phyloP scores from a whole-genome alignment of 2,797 vertebrate genomes.

The Austrolebias charrua region DNA sequence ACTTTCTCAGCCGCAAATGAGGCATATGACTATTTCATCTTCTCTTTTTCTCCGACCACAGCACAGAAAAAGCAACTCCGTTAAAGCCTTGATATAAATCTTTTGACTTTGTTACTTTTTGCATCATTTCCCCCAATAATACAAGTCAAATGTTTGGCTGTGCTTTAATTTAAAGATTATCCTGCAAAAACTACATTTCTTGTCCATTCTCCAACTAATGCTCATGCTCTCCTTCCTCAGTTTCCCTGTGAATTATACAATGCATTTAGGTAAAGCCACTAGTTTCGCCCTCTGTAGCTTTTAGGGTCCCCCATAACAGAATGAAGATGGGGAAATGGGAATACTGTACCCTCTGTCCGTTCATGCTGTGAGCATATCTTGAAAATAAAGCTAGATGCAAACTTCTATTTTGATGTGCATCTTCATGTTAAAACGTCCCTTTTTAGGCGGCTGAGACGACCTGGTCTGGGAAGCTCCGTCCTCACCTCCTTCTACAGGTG shows the following conservation, averaged over 20 bases:
- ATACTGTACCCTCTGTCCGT: no score
- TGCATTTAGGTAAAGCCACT: constrained; percentile 21
- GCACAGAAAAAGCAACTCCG: constrained; percentile 25
- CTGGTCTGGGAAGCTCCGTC: no score
- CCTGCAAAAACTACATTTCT: constrained; percentile 42
- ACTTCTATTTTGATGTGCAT: no score
- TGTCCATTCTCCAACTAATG: constrained; percentile 42
- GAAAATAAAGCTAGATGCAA: no score
- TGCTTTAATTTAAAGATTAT: constrained; percentile 52
- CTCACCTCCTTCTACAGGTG: no score
- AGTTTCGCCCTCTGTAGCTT: constrained; percentile 24
- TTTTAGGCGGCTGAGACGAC: no score
- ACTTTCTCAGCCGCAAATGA: constrained; percentile 11
- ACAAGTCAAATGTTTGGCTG: constrained; percentile 43
- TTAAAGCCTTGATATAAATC: constrained; percentile 27
- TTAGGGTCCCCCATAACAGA: constrained; percentile 2
- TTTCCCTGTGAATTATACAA: constrained; percentile 40
- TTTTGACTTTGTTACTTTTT: constrained; percentile 45
- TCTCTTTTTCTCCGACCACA: constrained; percentile 36
- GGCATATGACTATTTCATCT: constrained; percentile 29
- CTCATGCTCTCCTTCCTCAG: constrained; percentile 26
- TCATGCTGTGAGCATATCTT: no score
- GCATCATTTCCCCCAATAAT: constrained; percentile 46
- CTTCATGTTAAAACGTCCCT: no score
- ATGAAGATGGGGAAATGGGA: no score